Base-by-base conservation (phyloP, 2,797 vertebrate species). In the Botia almorhae region DNA sequence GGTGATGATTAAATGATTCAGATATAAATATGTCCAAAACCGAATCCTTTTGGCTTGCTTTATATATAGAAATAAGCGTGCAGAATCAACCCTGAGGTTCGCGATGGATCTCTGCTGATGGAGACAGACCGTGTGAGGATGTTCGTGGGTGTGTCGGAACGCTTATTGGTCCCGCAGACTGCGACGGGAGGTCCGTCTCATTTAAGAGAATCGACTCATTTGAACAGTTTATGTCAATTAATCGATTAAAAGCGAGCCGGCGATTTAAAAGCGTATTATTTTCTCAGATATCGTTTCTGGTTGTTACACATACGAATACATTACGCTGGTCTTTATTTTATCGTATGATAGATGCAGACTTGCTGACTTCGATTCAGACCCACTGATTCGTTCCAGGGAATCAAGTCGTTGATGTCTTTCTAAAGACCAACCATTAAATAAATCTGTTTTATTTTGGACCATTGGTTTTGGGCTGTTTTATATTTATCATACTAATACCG, bases 81-180 rank as follows among this genome's bases (percentile, higher is more conserved):
- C 53, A 23, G 21, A 56, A 76, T 56, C 29, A 68, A 56, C 23
- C 6, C 74, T 26, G 50, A 26, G 19, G 26, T 63, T 36, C 2
- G 11, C 61, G n/a, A 67, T 36, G 5, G 6, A 8, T 43, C 39
- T 43, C 23, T 26, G 23, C 23, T 26, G 23, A 26, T 26, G 23
- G 23, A 26, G 23, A 26, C 23, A 26, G 23, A 26, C 23, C 23
- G 23, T 48, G 11, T 17, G 8, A 67, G 63, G 23, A 8, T 5
- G 46, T n/a, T 33, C 36, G 68, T 36, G 19, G 58, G 58, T 65
- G 76, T 70, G 68, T 71, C 75, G 43, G 50, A 17, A 23, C 17
- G 56, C 39, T n/a, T 33, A 63, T 79, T 78, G 76, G 67, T 78
- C 56, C 76, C 36, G 43, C 19, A 21, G 23, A 69, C 14, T 11